Percentiles rank a stretch among this genome's conserved stretches.
Evolutionary conservation across 1,140 invertebrate species (phyloP).

Genomic region (Thaumatotibia leucotreta): DNA sequence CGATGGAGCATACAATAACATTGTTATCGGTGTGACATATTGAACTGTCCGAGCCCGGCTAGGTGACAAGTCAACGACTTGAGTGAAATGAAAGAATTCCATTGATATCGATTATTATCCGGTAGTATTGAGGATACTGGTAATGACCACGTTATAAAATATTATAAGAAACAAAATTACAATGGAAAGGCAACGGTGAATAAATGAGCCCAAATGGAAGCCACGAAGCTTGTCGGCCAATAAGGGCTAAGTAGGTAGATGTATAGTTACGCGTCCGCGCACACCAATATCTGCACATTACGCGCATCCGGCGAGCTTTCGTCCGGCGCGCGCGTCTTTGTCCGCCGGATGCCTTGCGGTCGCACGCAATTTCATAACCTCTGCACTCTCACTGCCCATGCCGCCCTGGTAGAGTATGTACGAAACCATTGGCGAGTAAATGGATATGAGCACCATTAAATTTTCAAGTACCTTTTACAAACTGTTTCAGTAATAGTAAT

Average conservation of each 20-base stretch:
- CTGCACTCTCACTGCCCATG: slow-evolving; percentile 32
- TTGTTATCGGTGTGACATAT: slow-evolving; percentile 47
- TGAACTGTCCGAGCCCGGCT: slow-evolving; percentile 40
- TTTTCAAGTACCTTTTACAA: background rate
- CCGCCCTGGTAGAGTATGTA: slow-evolving; percentile 16
- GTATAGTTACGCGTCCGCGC: slow-evolving; percentile 17
- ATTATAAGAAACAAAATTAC: background rate
- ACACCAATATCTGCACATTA: slow-evolving; percentile 56
- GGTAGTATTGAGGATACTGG: background rate
- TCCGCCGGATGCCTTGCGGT: slow-evolving; percentile 74
- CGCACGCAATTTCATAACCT: slow-evolving; percentile 72
- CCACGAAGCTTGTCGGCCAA: background rate
- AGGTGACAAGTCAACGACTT: slow-evolving; percentile 59
- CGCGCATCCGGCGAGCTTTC: slow-evolving; percentile 66
- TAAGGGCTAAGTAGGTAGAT: slow-evolving; percentile 1
- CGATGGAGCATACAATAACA: slow-evolving; percentile 40
- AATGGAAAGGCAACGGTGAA: background rate
- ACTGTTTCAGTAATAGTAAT: no score
- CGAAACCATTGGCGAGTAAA: background rate
- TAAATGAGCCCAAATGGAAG: background rate
- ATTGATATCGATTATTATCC: slow-evolving; percentile 22
- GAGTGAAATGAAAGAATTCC: slow-evolving; percentile 34
- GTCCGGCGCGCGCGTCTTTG: slow-evolving; percentile 54
- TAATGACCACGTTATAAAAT: background rate
- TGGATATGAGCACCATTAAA: background rate